Evolutionary conservation across 2,797 vertebrate species (phyloP).

Genomic region (Discoglossus pictus): DNA sequence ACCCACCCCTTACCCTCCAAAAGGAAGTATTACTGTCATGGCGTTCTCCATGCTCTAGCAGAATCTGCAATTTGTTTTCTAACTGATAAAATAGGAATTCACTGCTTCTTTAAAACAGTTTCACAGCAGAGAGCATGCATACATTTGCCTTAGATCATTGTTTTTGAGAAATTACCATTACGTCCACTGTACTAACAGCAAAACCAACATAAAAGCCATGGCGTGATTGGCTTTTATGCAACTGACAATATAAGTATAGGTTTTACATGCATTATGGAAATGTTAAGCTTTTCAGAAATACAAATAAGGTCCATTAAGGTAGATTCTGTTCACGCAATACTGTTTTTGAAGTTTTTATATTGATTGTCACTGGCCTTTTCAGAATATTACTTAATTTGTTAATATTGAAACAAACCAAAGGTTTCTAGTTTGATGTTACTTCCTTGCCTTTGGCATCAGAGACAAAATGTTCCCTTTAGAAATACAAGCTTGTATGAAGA

Average conservation of each 20-base stretch:
- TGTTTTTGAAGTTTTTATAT: constrained; percentile 25
- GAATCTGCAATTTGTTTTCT: no score
- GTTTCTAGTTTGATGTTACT: constrained; percentile 33
- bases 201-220: constrained; percentile 66
- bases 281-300: constrained; percentile 18
- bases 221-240: constrained; percentile 58
- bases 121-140: no score
- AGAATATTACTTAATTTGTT: constrained; percentile 47
- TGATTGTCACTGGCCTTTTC: constrained; percentile 39
- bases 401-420: constrained; percentile 42
- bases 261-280: constrained; percentile 52
- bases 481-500: constrained; percentile 38
- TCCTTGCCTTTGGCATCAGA: constrained; percentile 46
- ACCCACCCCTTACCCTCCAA: no score
- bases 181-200: constrained; percentile 66
- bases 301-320: constrained; percentile 23
- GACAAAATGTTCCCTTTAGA: constrained; percentile 48
- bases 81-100: no score
- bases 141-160: no score
- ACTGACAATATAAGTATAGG: constrained; percentile 61
- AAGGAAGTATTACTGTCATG: no score
- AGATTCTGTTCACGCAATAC: neutral
- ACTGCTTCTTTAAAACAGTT: no score
- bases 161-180: constrained; percentile 71
- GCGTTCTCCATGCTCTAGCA: no score